Percentiles rank a stretch among this genome's conserved stretches.
Conservation (phyloP, 1,140 invertebrate species). For the Mya arenaria region DNA sequence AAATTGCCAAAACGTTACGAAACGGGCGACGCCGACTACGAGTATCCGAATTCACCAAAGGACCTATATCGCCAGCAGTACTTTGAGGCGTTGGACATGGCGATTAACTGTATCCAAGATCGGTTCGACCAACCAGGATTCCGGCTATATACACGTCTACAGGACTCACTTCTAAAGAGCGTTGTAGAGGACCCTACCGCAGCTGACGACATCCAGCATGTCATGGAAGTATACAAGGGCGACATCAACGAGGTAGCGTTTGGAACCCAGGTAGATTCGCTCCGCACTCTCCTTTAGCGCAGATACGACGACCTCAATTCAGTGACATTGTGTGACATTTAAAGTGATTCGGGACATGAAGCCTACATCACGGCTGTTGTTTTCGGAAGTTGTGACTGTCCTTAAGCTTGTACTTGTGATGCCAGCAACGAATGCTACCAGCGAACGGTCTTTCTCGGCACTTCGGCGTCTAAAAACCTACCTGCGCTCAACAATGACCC, state of each 20-base stretch:
- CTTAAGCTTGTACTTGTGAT: too few species aligned
- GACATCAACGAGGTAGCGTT: not conserved
- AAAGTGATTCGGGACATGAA: too few species aligned
- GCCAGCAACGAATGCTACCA: too few species aligned
- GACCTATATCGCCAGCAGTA: not conserved
- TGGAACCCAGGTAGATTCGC: not conserved
- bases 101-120: constrained; percentile 8
- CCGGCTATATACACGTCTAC: not conserved
- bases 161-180: not conserved
- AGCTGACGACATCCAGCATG: not conserved
- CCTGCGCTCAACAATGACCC: too few species aligned
- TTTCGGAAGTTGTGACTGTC: too few species aligned
- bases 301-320: too few species aligned
- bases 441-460: too few species aligned
- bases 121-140: constrained; percentile 12
- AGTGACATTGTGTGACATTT: too few species aligned
- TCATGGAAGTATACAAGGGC: constrained; percentile 8
- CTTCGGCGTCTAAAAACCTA: too few species aligned
- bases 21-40: not conserved
- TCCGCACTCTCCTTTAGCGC: too few species aligned
- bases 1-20: constrained; percentile 6
- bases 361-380: too few species aligned
- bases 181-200: not conserved
- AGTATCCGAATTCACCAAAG: not conserved
- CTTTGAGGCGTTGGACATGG: constrained; percentile 3